Evolutionary conservation across 2,113 vertebrate genomes (phyloP), one percentile per base, ranked within the genome.

Genomic region (Delphinapterus leucas): DNA sequence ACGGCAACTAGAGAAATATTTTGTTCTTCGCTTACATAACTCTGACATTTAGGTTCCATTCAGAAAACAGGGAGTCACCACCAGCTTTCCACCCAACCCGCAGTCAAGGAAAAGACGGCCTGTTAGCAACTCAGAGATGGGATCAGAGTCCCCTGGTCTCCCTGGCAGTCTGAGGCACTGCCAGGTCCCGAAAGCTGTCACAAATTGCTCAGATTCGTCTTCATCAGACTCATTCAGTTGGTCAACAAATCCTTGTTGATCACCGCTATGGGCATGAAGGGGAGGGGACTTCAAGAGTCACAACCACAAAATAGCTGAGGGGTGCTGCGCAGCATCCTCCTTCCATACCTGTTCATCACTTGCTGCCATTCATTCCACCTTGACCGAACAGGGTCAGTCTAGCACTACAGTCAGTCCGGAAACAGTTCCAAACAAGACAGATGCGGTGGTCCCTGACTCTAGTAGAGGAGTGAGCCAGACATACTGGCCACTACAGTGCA

Each of bases 31-130:
- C 11, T 47, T 21, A 25, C 12, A 76, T 25, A 88, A 68, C n/a
- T 71, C 53, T 81, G 71, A 91, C 26, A n/a, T 58, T 60, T 80
- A 70, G 44, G 18, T 53, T 79, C 14, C 10, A 81, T 7, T 55
- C 2, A 67, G 60, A 93, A 74, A 83, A 89, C 10, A 83, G 38
- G 53, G 93, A 88, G 36, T 95, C 36, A 17, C 31, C 6, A 13
- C 21, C 41, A 68, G 3, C 11, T 28, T 87, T 74, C 41, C 33
- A 96, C 14, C 21, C 17, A 96, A 38, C 10, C 58, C 28, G 23
- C 5, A 77, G 44, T 15, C 44, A 76, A 8, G 65, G 58, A 25
- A 49, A 80, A 61, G 73, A 49, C 6, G 61, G 23, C 8, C 33
- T 38, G 13, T 60, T 84, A 60, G 58, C 70, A 86, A 76, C 14